Evolutionary conservation across 2,797 vertebrate species (phyloP).

Genomic region (Arrhamphus sclerolepis): DNA sequence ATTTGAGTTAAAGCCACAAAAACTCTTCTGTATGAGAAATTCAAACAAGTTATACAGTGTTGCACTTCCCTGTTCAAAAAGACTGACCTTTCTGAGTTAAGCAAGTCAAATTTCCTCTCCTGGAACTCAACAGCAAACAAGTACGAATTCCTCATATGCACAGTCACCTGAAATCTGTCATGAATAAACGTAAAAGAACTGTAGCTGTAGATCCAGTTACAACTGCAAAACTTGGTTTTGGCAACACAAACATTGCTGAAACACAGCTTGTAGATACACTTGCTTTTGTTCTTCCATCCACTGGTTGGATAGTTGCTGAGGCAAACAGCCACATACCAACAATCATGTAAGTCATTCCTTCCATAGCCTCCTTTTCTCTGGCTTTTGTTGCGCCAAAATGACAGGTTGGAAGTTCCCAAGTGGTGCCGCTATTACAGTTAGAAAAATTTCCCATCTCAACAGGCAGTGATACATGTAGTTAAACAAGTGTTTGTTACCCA

Average conservation of each 20-base stretch:
- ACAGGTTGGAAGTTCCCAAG: no score
- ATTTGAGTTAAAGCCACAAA: background rate
- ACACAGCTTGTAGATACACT: no score
- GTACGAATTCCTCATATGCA: background rate
- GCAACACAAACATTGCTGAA: background rate
- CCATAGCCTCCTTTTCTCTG: no score
- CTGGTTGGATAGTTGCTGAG: no score
- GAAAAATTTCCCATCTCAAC: no score
- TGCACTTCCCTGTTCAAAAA: background rate
- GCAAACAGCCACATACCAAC: no score
- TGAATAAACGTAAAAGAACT: background rate
- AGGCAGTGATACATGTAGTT: no score
- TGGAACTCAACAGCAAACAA: background rate
- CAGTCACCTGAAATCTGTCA: background rate
- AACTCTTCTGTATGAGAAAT: background rate
- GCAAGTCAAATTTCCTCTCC: background rate
- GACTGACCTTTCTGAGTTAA: constrained; percentile 2
- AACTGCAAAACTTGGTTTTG: background rate
- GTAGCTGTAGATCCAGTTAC: background rate
- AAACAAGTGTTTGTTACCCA: no score
- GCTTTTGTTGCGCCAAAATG: no score
- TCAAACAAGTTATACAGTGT: background rate
- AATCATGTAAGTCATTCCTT: no score
- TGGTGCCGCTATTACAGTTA: no score
- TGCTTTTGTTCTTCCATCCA: no score